Evolutionary conservation across 1,140 invertebrate species (phyloP), one percentile per base, ranked within the genome.

Genomic region (Kradibia gibbosae): DNA sequence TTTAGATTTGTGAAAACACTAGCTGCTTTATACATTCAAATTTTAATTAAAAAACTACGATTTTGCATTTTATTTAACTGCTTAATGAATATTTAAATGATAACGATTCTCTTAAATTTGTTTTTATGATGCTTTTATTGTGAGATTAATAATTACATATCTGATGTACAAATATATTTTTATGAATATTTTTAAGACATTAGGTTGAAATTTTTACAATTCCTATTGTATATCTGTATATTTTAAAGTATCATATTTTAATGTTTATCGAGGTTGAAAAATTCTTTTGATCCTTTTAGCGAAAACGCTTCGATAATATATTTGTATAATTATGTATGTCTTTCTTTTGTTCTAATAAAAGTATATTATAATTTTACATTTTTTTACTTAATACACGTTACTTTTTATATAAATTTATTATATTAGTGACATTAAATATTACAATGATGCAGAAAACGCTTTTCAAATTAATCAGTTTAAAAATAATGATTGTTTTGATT

Each of bases 341-440:
- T 77, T 71, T 81, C 45, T 77, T 36, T 34, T 77, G 48, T 71
- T 65, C 50, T 76, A 77, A 81, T 81, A 81, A 77, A 81, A 77
- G 13, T 81, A 81, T 73, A 81, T 65, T 77, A 81, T 81, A 81
- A 81, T 67, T 77, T 77, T 28, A n/a, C n/a, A n/a, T n/a, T n/a
- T n/a, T n/a, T n/a, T n/a, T n/a, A n/a, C n/a, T n/a, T n/a, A n/a
- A 74, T 39, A 57, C 20, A 57, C 7, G 34, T 53, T 50, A 31
- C 10, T 11, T 2, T 36, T 53, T 53, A 36, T 75, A 25, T 10
- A n/a, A 75, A 75, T 57, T 75, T 48, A 60, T 57, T 57, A 11
- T 4, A 75, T 28, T 36, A 53, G 8, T 53, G 34, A 3, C 11
- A 70, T n/a, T 71, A 42, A 42, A 36, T 36, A 67, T 39, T 67